phyloP scores from a whole-genome alignment of 1,140 invertebrate genomes.

The Heliothis subflexa region DNA sequence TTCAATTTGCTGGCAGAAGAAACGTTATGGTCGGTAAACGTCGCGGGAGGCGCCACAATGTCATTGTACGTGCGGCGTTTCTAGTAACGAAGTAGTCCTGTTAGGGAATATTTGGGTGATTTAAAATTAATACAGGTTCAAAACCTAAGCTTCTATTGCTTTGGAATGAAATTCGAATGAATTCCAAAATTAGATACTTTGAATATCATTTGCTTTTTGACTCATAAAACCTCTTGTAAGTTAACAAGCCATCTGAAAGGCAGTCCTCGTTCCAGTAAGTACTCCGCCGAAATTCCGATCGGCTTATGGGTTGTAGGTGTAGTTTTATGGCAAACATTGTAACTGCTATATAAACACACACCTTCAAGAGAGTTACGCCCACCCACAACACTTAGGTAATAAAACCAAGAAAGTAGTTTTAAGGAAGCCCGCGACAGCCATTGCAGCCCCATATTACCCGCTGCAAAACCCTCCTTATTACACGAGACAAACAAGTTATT shows the following conservation, averaged over 20 bases:
- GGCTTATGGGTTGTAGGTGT: conserved; percentile 12
- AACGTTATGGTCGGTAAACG: conserved; percentile 72
- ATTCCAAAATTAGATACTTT: no score
- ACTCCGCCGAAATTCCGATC: conserved; percentile 38
- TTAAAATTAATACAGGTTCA: background rate
- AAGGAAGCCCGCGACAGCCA: conserved; percentile 82
- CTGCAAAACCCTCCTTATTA: conserved; percentile 84
- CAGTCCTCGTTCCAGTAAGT: background rate
- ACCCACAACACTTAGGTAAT: conserved; percentile 79
- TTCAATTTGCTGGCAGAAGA: conserved; percentile 80
- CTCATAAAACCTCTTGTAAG: background rate
- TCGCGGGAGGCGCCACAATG: conserved; percentile 55
- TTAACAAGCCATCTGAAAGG: background rate
- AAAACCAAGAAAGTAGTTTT: conserved; percentile 85
- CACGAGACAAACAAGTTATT: conserved; percentile 83
- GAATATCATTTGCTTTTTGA: background rate
- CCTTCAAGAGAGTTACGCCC: conserved; percentile 66
- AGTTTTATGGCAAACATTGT: conserved; percentile 49
- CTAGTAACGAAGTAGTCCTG: conserved; percentile 15
- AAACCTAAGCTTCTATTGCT: background rate
- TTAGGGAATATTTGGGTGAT: background rate
- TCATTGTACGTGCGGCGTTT: conserved; percentile 39
- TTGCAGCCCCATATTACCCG: conserved; percentile 80
- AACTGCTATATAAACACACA: conserved; percentile 62
- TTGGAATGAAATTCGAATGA: no score